Percentiles rank a stretch among this genome's conserved stretches.
Conservation (phyloP, 2,888 invertebrate species). For the Marasmarcha lunaedactyla region DNA sequence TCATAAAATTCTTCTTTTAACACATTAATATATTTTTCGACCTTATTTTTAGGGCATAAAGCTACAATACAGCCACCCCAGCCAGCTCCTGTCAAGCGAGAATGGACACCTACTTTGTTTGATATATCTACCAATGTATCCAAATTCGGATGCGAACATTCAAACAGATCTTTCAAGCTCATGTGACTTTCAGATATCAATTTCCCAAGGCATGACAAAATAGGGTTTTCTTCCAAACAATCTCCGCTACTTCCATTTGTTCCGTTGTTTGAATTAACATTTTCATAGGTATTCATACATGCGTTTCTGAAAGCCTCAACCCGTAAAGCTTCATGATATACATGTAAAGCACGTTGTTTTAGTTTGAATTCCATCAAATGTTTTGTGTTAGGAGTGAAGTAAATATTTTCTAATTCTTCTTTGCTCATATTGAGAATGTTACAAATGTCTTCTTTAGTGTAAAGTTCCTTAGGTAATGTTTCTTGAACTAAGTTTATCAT, state of each 20-base stretch:
- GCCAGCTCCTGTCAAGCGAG: conserved; percentile 96
- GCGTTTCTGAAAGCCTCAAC: conserved; percentile 81
- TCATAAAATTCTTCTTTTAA: conserved; percentile 80
- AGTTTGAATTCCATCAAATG: conserved; percentile 83
- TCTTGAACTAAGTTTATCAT: conserved; percentile 77
- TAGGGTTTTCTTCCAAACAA: conserved; percentile 9
- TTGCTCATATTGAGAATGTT: conserved; percentile 68
- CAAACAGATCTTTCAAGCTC: conserved; percentile 87
- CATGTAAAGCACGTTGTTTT: conserved; percentile 89
- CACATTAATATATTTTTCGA: conserved; percentile 74
- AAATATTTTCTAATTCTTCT: conserved; percentile 68
- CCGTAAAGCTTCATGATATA: conserved; percentile 88
- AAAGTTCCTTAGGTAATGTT: conserved; percentile 74
- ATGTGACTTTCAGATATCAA: conserved; percentile 92
- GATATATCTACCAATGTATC: conserved; percentile 85
- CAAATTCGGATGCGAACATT: conserved; percentile 92
- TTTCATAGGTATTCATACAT: conserved; percentile 55
- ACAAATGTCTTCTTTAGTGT: conserved; percentile 77
- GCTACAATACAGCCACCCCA: conserved; percentile 99
- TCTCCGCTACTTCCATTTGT: conserved; percentile 15
- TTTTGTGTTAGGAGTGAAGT: conserved; percentile 64
- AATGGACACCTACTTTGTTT: conserved; percentile 77
- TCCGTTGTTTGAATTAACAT: conserved; percentile 22
- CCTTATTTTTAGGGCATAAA: conserved; percentile 75
- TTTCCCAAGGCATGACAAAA: conserved; percentile 74